Evolutionary conservation across 2,113 vertebrate genomes (phyloP).

Genomic region (Elachura formosa): DNA sequence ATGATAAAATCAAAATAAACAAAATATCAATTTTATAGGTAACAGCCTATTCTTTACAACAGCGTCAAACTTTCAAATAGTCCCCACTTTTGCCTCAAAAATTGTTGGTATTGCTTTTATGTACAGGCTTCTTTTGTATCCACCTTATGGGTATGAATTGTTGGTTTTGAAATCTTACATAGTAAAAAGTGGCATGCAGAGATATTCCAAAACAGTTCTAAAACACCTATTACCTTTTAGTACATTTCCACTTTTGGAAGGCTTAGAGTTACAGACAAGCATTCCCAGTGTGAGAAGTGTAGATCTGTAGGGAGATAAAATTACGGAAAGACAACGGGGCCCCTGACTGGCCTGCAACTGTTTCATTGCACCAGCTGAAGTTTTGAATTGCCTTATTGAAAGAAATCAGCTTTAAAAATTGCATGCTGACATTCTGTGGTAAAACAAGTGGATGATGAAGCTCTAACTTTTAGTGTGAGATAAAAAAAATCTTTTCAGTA

Average conservation of each 20-base stretch:
- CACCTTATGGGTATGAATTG: not conserved
- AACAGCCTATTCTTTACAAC: not conserved
- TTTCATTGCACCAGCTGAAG: not conserved
- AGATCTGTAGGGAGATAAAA: not conserved
- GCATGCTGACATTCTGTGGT: not conserved
- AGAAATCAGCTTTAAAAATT: not conserved
- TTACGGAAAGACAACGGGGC: not conserved
- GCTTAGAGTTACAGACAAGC: not conserved
- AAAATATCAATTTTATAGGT: not conserved
- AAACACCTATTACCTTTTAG: not conserved
- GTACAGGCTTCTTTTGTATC: not conserved
- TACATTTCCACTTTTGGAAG: not conserved
- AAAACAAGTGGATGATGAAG: not conserved
- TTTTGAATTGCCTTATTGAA: not conserved
- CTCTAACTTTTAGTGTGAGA: not conserved
- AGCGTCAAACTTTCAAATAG: not conserved
- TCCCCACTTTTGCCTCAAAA: not conserved
- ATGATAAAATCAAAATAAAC: not conserved
- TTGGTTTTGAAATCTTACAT: not conserved
- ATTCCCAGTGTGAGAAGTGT: not conserved
- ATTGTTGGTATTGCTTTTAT: not conserved
- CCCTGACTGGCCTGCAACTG: not conserved
- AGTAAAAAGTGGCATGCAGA: not conserved
- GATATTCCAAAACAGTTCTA: not conserved
- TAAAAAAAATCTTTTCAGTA: not conserved